Evolutionary conservation across 2,113 vertebrate genomes (phyloP).

Genomic region (Pelecanoides urinatrix): DNA sequence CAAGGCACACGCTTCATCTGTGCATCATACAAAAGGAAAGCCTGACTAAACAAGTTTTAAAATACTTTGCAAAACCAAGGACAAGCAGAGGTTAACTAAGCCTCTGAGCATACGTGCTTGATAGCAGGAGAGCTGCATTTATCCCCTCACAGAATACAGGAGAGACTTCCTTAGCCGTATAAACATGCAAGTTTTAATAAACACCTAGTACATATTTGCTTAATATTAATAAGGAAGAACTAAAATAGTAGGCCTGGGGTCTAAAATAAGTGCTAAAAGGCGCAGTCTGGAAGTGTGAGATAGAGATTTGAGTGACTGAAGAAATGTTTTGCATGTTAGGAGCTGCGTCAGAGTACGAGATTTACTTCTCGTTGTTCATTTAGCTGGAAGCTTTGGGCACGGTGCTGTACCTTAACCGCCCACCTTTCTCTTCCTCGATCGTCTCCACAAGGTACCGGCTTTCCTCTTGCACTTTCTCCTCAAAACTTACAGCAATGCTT

Average conservation of each 20-base stretch:
- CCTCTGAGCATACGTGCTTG: not conserved
- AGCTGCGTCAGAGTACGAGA: not conserved
- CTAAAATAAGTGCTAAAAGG: not conserved
- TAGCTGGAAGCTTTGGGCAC: not conserved
- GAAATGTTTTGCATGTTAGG: not conserved
- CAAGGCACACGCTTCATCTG: conserved; percentile 52
- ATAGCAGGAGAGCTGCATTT: not conserved
- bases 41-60: conserved; percentile 68
- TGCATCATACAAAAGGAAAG: conserved; percentile 44
- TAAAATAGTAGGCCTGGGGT: not conserved
- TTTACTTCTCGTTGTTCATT: not conserved
- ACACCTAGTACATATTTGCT: not conserved
- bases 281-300: not conserved
- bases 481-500: conserved; percentile 78
- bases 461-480: conserved; percentile 81
- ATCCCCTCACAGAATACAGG: not conserved
- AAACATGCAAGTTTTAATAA: not conserved
- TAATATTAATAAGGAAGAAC: not conserved
- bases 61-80: conserved; percentile 61
- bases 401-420: not conserved
- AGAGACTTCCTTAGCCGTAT: not conserved
- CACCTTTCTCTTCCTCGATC: conserved; percentile 74
- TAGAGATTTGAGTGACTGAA: not conserved
- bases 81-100: conserved; percentile 63
- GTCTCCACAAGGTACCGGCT: conserved; percentile 69